These are phyloP conservation scores for Ommatoiulus sabulosus DNA, from an alignment of 2,888 invertebrate genomes.

Conservation along the genomic window DNA sequence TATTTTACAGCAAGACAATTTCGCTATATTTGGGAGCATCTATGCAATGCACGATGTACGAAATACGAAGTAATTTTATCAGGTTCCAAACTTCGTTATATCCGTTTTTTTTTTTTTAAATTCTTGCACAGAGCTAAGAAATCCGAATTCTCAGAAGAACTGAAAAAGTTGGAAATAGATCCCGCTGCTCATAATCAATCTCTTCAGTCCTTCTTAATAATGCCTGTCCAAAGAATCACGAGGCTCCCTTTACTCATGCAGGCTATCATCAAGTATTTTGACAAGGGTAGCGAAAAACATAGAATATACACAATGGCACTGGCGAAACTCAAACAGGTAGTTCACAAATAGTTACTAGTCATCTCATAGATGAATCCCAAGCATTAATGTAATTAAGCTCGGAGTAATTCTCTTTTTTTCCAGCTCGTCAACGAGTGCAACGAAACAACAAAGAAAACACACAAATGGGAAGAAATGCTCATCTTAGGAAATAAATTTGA, in stretches of 20 bases:
- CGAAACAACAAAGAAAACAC: constrained; percentile 43
- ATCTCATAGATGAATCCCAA: background rate
- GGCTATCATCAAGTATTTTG: constrained; percentile 45
- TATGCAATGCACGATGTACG: no score
- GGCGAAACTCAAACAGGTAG: constrained; percentile 38
- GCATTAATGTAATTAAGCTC: background rate
- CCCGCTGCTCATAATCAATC: background rate
- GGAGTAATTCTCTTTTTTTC: background rate
- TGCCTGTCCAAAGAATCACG: constrained; percentile 56
- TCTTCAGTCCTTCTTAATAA: constrained; percentile 50
- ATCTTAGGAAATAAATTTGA: constrained; percentile 52
- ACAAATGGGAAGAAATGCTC: constrained; percentile 54
- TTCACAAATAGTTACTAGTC: background rate
- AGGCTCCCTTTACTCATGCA: constrained; percentile 49
- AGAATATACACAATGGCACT: background rate
- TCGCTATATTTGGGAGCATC: no score
- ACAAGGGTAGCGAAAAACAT: constrained; percentile 34
- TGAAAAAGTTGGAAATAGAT: constrained; percentile 52
- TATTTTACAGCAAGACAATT: no score
- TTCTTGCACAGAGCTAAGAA: background rate
- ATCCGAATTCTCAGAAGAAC: constrained; percentile 44
- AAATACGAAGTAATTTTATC: no score
- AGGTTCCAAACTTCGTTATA: no score
- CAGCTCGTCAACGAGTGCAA: constrained; percentile 47
- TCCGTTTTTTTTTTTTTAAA: no score